Conservation (phyloP, 2,113 vertebrate species). For the Thamnaconus septentrionalis region DNA sequence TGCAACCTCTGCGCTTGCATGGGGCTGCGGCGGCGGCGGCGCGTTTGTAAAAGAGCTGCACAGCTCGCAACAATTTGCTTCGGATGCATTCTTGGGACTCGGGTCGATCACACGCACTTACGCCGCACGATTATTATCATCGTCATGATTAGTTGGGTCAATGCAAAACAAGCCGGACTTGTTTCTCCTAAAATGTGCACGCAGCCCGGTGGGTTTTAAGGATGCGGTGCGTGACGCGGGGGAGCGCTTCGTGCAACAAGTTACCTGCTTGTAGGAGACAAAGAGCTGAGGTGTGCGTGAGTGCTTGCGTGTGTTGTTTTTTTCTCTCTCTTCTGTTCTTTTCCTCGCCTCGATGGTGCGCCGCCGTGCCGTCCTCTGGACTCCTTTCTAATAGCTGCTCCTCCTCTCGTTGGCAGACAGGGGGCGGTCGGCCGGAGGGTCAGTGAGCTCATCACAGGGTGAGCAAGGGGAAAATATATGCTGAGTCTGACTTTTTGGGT, state of each 20-base stretch:
- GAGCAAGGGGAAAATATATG: conserved; percentile 67
- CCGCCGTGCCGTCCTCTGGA: conserved; percentile 37
- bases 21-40: not conserved
- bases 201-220: conserved; percentile 33
- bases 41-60: not conserved
- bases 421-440: conserved; percentile 74
- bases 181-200: conserved; percentile 17
- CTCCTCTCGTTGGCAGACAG: conserved; percentile 62
- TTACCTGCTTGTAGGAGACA: not conserved
- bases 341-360: conserved; percentile 34
- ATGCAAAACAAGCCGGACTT: conserved; percentile 1
- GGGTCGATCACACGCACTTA: conserved; percentile 13
- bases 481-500: conserved; percentile 69
- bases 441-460: conserved; percentile 62
- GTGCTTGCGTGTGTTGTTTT: not conserved
- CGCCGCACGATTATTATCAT: not conserved
- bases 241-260: conserved; percentile 26
- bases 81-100: not conserved
- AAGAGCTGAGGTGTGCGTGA: not conserved
- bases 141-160: too few species aligned
- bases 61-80: not conserved
- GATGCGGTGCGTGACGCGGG: conserved; percentile 6
- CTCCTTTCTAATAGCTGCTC: conserved; percentile 54
- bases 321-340: conserved; percentile 1
- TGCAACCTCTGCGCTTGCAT: not conserved